phyloP scores from a whole-genome alignment of 2,888 invertebrate genomes.

The Ptychoptera contaminata region DNA sequence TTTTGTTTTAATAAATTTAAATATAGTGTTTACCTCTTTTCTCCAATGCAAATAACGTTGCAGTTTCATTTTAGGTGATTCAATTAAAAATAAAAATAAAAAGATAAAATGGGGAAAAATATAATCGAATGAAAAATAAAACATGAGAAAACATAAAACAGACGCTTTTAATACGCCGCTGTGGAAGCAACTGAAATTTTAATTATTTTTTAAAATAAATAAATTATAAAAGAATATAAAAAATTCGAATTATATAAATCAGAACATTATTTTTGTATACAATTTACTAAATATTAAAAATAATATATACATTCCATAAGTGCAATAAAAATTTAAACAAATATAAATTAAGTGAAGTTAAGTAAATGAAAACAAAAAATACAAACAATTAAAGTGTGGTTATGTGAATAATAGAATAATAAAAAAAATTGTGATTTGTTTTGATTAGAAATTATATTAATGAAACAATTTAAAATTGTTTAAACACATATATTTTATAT shows the following conservation, averaged over 20 bases:
- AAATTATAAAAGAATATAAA: too few species aligned
- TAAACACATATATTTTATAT: neutral
- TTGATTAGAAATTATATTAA: neutral
- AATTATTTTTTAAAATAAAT: neutral
- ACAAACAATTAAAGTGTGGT: neutral
- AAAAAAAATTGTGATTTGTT: neutral
- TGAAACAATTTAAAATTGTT: neutral
- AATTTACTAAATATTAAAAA: neutral
- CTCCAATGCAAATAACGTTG: too few species aligned
- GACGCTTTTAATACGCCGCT: slow-evolving; percentile 13
- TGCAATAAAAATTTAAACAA: too few species aligned
- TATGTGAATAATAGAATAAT: neutral
- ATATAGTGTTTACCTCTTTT: too few species aligned
- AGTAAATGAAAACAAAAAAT: neutral
- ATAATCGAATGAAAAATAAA: too few species aligned
- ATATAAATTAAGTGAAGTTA: neutral
- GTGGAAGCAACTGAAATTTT: slow-evolving; percentile 10
- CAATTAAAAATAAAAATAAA: too few species aligned
- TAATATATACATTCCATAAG: neutral
- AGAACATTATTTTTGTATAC: neutral
- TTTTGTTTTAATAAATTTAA: too few species aligned
- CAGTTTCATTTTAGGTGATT: too few species aligned
- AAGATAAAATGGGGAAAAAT: too few species aligned
- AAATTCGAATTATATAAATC: neutral
- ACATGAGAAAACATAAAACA: slow-evolving; percentile 5